These are phyloP conservation scores for Trichechus manatus DNA, from an alignment of 2,113 vertebrate species.

Conservation along the genomic window DNA sequence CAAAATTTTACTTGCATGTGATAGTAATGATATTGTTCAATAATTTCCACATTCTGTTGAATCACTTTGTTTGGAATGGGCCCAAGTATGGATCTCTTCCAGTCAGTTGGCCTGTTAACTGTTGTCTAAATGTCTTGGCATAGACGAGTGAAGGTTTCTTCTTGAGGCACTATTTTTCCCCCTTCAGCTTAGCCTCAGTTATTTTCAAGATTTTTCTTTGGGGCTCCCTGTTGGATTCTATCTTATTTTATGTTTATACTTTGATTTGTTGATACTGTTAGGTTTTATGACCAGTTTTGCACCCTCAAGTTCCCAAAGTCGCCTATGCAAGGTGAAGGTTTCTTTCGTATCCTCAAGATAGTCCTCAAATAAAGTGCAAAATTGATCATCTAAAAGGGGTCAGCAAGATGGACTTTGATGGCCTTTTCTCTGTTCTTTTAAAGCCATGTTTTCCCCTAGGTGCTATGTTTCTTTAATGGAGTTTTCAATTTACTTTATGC, in stretches of 20 bases:
- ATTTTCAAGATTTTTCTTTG: neutral
- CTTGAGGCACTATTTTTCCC: neutral
- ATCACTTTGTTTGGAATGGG: neutral
- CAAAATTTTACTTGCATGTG: neutral
- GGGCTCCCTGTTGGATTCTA: neutral
- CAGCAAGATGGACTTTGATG: constrained; percentile 18
- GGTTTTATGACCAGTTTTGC: neutral
- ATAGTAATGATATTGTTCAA: neutral
- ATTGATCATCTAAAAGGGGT: neutral
- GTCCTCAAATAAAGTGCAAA: constrained; percentile 15
- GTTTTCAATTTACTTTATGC: constrained; percentile 71
- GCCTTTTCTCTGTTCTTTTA: constrained; percentile 11
- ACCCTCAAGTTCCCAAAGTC: neutral
- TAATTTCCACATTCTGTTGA: neutral
- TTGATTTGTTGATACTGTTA: neutral
- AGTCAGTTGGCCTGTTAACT: neutral
- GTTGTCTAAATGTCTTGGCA: neutral
- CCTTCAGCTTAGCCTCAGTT: neutral
- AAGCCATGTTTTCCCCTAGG: constrained; percentile 2
- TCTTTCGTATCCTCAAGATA: constrained; percentile 28
- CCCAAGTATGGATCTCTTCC: neutral
- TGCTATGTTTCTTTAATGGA: constrained; percentile 71
- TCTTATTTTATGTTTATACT: constrained; percentile 36
- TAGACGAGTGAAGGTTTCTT: neutral
- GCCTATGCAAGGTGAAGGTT: neutral